These are phyloP conservation scores for Manduca sexta DNA, from an alignment of 1,140 invertebrate species.

Conservation along the genomic window DNA sequence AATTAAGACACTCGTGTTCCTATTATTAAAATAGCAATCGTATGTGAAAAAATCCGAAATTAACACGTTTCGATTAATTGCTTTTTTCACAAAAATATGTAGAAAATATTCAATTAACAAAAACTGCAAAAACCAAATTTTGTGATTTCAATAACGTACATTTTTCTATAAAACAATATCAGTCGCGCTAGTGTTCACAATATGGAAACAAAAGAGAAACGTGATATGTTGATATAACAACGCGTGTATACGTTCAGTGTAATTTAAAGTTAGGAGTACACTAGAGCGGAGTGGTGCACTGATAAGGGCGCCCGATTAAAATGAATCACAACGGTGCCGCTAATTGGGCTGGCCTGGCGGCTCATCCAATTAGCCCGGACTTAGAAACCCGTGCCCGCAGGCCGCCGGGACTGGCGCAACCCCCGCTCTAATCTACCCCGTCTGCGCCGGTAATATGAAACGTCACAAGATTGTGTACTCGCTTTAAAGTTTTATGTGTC, in stretches of 20 bases:
- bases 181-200: too few relatives aligned
- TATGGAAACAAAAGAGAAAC: too few relatives aligned
- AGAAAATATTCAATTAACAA: too few relatives aligned
- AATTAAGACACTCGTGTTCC: too few relatives aligned
- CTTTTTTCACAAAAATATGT: too few relatives aligned
- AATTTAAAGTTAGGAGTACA: conserved; percentile 24
- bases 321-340: conserved; percentile 62
- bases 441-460: conserved; percentile 19
- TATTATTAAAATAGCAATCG: too few relatives aligned
- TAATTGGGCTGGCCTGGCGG: conserved; percentile 58
- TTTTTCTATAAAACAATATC: too few relatives aligned
- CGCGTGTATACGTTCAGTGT: not conserved
- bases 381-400: conserved; percentile 58
- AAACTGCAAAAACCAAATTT: too few relatives aligned
- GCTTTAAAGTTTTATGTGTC: conserved; percentile 1
- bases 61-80: too few relatives aligned
- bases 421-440: conserved; percentile 47
- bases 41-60: too few relatives aligned
- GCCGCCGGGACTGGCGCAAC: conserved; percentile 23
- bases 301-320: conserved; percentile 62
- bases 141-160: too few relatives aligned
- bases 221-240: too few relatives aligned
- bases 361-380: conserved; percentile 68
- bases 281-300: conserved; percentile 24
- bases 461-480: conserved; percentile 13